These are phyloP conservation scores for Stegodyphus mimosarum DNA, from an alignment of 1,140 invertebrate species.

Conservation along the genomic window DNA sequence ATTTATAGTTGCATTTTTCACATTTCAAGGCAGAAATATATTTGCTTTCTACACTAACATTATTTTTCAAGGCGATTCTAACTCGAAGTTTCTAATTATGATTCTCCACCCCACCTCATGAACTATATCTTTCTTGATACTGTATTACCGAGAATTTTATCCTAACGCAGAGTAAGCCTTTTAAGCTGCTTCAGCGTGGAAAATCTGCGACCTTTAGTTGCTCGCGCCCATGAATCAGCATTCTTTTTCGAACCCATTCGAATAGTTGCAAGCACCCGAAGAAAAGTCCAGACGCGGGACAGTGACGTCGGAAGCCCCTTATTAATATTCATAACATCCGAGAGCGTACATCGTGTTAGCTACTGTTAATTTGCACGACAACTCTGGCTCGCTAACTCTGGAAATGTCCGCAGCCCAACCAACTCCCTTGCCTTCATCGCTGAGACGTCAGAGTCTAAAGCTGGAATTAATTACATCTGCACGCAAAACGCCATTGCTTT, in stretches of 20 bases:
- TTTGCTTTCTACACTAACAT: too few relatives aligned
- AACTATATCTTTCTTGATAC: neutral
- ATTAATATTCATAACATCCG: constrained; percentile 59
- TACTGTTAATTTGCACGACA: constrained; percentile 60
- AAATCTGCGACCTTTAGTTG: neutral
- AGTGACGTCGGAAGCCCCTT: constrained; percentile 5
- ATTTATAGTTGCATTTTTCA: too few relatives aligned
- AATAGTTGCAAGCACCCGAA: neutral
- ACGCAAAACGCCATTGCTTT: constrained; percentile 32
- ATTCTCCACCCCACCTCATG: neutral
- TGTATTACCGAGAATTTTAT: neutral
- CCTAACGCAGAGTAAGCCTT: neutral
- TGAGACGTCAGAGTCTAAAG: constrained; percentile 46
- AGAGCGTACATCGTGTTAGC: constrained; percentile 40
- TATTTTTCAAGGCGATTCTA: too few relatives aligned
- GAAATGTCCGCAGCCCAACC: constrained; percentile 36
- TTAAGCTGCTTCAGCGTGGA: neutral
- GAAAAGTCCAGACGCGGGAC: neutral
- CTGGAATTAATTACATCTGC: constrained; percentile 58
- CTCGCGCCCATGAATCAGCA: neutral
- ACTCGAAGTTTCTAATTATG: neutral
- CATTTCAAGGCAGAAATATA: too few relatives aligned
- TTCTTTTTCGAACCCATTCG: neutral
- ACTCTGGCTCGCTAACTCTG: constrained; percentile 3
- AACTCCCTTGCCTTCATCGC: neutral